Conservation (phyloP, 2,888 invertebrate species). For the Cantharis rufa region DNA sequence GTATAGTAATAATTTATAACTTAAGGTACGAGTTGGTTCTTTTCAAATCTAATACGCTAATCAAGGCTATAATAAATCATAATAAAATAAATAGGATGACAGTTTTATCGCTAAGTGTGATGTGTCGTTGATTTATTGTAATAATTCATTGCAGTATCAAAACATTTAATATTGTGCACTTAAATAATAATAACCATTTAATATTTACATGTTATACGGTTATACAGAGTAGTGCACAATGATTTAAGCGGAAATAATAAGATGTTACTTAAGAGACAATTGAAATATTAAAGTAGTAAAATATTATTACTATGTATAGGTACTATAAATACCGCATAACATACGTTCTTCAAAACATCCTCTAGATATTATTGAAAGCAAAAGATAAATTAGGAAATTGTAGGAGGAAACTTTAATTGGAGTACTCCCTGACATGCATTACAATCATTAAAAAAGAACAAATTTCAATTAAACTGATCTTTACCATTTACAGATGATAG, state of each 20-base stretch:
- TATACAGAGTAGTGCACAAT: neutral
- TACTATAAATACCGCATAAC: neutral
- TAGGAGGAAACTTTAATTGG: neutral
- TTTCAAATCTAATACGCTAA: neutral
- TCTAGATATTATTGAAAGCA: neutral
- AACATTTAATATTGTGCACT: neutral
- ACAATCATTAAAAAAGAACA: neutral
- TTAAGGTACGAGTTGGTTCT: neutral
- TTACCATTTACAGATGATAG: too few relatives aligned
- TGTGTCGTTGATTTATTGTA: neutral
- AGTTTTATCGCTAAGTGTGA: neutral
- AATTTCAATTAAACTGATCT: neutral
- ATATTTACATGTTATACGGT: neutral
- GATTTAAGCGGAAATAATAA: neutral
- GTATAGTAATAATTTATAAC: neutral
- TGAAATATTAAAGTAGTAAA: neutral
- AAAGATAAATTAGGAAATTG: neutral
- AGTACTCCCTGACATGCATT: neutral
- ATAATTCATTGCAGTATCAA: neutral
- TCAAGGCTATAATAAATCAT: neutral
- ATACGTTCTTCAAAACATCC: neutral
- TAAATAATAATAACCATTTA: neutral
- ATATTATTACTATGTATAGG: neutral
- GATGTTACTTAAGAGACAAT: neutral
- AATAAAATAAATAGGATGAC: neutral